Conservation (phyloP, 1,140 invertebrate genomes). For the Listronotus oregonensis region DNA sequence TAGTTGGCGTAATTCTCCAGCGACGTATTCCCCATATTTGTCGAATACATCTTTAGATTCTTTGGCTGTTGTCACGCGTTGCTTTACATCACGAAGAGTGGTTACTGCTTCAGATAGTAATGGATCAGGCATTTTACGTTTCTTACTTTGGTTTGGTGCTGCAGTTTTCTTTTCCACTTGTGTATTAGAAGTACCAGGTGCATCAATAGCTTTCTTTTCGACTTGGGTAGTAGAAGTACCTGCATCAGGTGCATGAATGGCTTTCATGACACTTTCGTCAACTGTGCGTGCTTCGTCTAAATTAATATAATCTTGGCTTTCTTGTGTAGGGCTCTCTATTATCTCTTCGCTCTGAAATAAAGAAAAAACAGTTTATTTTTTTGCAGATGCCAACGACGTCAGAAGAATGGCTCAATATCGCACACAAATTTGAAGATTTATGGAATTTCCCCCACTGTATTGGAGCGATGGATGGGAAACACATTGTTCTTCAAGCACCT, state of each 20-base stretch:
- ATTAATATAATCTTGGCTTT: slow-evolving; percentile 1
- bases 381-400: slow-evolving; percentile 3
- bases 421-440: not conserved
- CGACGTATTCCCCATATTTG: not conserved
- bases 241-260: too few relatives aligned
- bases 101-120: slow-evolving; percentile 1
- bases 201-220: too few relatives aligned
- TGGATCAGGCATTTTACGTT: slow-evolving; percentile 4
- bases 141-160: not conserved
- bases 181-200: slow-evolving; percentile 2
- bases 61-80: slow-evolving; percentile 5
- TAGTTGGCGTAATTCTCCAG: slow-evolving; percentile 5
- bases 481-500: too few relatives aligned
- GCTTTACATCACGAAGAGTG: slow-evolving; percentile 5
- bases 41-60: too few relatives aligned
- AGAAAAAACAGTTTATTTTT: slow-evolving; percentile 1
- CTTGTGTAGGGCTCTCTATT: slow-evolving; percentile 1
- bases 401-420: not conserved
- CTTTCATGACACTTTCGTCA: slow-evolving; percentile 3
- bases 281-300: not conserved
- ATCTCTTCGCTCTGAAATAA: too few relatives aligned
- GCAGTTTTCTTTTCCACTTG: slow-evolving; percentile 5
- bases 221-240: too few relatives aligned
- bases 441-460: not conserved
- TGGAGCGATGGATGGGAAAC: too few relatives aligned